Percentiles rank a stretch among this genome's conserved stretches.
These are phyloP conservation scores for Scaptomyza hsui DNA, from an alignment of 1,140 invertebrate species.

Conservation along the genomic window DNA sequence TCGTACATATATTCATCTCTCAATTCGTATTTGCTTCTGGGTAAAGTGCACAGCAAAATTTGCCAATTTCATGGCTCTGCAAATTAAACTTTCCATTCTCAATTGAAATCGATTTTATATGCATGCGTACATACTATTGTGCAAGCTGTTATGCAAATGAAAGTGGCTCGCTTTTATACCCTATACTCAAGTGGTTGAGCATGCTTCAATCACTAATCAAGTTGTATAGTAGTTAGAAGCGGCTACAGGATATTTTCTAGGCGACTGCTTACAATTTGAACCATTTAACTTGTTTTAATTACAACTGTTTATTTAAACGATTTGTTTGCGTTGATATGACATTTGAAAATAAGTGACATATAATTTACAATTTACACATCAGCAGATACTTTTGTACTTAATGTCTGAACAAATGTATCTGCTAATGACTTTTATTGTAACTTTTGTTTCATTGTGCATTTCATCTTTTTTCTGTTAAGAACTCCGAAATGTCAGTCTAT, in stretches of 20 bases:
- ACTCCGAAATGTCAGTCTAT: too few species aligned
- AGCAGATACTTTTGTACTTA: not conserved
- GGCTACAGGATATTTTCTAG: not conserved
- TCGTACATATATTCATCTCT: not conserved
- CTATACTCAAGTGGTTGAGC: not conserved
- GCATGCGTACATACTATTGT: not conserved
- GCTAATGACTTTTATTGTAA: not conserved
- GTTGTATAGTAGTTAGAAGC: too few species aligned
- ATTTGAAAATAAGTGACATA: conserved; percentile 14
- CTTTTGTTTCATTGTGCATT: not conserved
- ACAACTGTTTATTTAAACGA: conserved; percentile 10
- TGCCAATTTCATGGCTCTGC: conserved; percentile 19
- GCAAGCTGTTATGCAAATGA: conserved; percentile 22
- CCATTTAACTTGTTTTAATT: not conserved
- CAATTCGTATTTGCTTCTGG: conserved; percentile 15
- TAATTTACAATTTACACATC: conserved; percentile 42
- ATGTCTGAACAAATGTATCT: not conserved
- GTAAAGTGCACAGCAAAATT: conserved; percentile 12
- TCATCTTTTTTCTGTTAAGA: too few species aligned
- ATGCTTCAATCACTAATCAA: not conserved
- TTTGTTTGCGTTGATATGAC: conserved; percentile 19
- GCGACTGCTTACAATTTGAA: not conserved
- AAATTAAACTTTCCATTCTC: conserved; percentile 24
- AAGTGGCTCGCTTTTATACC: not conserved
- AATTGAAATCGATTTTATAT: conserved; percentile 30